Evolutionary conservation across 2,888 invertebrate species (phyloP), one percentile per base, ranked within the genome.

Genomic region (Carcina quercana): DNA sequence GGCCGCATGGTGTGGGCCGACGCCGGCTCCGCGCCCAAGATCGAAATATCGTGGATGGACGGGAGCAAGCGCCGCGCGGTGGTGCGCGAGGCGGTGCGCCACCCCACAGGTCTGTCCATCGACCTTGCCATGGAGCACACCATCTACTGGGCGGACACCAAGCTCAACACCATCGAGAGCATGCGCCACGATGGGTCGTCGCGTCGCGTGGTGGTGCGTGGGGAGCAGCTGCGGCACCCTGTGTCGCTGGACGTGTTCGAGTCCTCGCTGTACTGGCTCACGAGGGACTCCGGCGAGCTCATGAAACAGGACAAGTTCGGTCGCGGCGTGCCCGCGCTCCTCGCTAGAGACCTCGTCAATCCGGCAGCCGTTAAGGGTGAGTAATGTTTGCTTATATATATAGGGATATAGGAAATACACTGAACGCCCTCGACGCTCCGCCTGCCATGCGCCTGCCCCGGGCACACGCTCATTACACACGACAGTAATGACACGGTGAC

Each of bases 21-120:
- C 67, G 92, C 94, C 0, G 96, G 97, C 3, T 90, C 91, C 0
- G 90, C 90, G 2, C 95, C 96, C 0, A 98, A 97, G 72, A 96
- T 99, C 40, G 98, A 98, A 67, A 89, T 91, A 3, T 89, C 96
- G 2, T 98, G 97, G 96, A 95, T 98, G 96, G 98, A 97, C 59
- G 98, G 98, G 0, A 93, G 92, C 0, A 93, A 95, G 62, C 87
- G 97, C 2, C 86, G 91, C 32, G 89, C 92, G 0, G 68, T 99
- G 2, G 91, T 97, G 5, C 89, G 91, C 0, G 94, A 94, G 38
- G 88, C 88, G 38, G 88, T 98, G 14, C 87, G 94, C 13, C 92
- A 93, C 55, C 98, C 98, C 0, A 89, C 95, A 0, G 96, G 97
- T 0, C 67, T 99, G 6, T 88, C 96, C 0, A 91, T 99, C 28